Evolutionary conservation across 2,113 vertebrate genomes (phyloP).

Genomic region (Eretmodus cyanostictus): DNA sequence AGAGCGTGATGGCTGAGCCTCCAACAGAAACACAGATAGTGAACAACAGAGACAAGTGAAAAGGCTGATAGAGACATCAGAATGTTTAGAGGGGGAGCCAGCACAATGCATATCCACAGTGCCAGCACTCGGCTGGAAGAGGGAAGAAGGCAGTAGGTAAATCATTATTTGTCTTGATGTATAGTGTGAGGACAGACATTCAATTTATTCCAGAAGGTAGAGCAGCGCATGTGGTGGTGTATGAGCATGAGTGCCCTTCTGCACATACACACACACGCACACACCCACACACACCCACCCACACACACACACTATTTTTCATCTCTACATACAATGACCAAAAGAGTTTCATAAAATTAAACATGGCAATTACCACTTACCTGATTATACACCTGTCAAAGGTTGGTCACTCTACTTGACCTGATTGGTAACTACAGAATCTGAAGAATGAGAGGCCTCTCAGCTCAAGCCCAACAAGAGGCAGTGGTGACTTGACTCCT

Average conservation of each 20-base stretch:
- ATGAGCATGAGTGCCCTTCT: neutral
- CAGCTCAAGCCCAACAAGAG: neutral
- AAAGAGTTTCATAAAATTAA: neutral
- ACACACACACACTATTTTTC: neutral
- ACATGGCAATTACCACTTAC: neutral
- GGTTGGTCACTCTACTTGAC: neutral
- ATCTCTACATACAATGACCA: neutral
- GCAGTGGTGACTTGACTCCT: neutral
- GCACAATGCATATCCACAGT: conserved; percentile 5
- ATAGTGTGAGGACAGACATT: conserved; percentile 44
- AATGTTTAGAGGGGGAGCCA: neutral
- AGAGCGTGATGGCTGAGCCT: neutral
- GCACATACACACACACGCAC: neutral
- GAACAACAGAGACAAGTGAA: conserved; percentile 3
- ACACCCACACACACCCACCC: neutral
- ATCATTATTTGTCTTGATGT: conserved; percentile 61
- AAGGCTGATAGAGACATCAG: conserved; percentile 37
- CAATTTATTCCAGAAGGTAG: conserved; percentile 34
- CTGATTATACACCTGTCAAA: neutral
- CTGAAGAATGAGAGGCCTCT: neutral
- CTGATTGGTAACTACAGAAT: neutral
- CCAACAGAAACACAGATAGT: conserved; percentile 18
- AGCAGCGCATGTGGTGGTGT: neutral
- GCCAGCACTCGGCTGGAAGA: neutral
- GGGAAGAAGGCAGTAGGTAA: conserved; percentile 1